A percentile compares a stretch with the other conserved stretches of the same genome.
These are phyloP conservation scores for Notechis scutatus DNA, from an alignment of 2,113 vertebrate genomes.

Conservation along the genomic window DNA sequence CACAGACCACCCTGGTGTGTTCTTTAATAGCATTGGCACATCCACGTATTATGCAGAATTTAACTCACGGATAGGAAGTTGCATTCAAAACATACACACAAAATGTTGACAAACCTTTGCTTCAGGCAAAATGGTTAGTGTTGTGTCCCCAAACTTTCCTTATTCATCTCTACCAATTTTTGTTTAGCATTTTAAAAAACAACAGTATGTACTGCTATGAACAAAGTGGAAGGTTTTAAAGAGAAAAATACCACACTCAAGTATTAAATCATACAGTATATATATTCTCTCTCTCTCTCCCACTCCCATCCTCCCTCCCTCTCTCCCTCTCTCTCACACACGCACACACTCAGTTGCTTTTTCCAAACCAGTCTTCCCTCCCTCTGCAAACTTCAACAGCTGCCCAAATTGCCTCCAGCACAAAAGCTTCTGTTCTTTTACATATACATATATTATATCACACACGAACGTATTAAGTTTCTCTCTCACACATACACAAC, in stretches of 20 bases:
- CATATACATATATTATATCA: background rate
- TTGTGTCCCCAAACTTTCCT: too few species aligned
- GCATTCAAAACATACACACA: background rate
- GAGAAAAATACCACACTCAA: constrained; percentile 6
- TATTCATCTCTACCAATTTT: background rate
- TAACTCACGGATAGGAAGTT: background rate
- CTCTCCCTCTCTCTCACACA: background rate
- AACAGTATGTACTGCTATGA: background rate
- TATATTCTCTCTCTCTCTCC: background rate
- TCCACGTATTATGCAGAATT: background rate
- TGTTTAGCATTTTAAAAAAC: background rate
- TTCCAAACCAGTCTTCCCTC: background rate
- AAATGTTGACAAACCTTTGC: background rate
- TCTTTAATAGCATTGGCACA: background rate
- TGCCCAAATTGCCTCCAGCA: constrained; percentile 20
- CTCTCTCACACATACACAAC: background rate
- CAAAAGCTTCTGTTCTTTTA: constrained; percentile 14
- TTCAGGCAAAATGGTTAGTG: background rate
- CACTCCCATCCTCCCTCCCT: too few species aligned
- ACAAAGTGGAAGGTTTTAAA: background rate
- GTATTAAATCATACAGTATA: background rate
- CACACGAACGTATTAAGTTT: background rate
- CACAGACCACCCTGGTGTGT: background rate
- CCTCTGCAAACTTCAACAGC: constrained; percentile 6
- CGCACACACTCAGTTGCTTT: background rate